A percentile compares a stretch with the other conserved stretches of the same genome.
These are phyloP conservation scores for Amazonetta brasiliensis DNA, from an alignment of 2,797 vertebrate genomes.

Conservation along the genomic window DNA sequence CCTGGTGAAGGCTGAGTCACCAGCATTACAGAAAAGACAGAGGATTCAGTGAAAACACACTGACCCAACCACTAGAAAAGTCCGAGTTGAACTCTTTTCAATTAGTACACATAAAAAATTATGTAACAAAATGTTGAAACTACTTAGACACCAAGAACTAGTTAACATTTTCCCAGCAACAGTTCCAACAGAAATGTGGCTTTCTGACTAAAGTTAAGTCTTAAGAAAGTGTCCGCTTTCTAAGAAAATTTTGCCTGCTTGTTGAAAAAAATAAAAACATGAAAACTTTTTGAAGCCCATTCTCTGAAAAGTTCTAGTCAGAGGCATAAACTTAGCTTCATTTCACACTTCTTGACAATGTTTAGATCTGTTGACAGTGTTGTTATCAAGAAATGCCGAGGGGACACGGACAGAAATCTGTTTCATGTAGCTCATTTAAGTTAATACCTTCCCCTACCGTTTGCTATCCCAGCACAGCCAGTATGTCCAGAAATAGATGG, in stretches of 20 bases:
- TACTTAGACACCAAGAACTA: background rate
- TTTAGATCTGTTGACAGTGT: constrained; percentile 73
- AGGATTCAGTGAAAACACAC: background rate
- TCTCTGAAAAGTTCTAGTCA: constrained; percentile 64
- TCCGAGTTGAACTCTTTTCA: background rate
- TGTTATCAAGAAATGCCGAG: constrained; percentile 69
- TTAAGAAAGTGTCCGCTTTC: constrained; percentile 4
- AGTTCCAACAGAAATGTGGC: background rate
- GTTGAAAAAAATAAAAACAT: constrained; percentile 29
- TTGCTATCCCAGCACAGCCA: constrained; percentile 55
- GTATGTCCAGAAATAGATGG: constrained; percentile 61
- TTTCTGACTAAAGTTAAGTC: background rate
- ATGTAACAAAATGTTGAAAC: constrained; percentile 8
- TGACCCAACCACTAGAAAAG: background rate
- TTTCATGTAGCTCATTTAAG: constrained; percentile 70
- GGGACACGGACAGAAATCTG: constrained; percentile 71
- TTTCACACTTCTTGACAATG: constrained; percentile 71
- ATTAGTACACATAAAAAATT: background rate
- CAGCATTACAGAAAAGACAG: background rate
- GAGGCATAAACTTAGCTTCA: constrained; percentile 69
- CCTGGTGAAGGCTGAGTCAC: background rate
- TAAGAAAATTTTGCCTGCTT: constrained; percentile 6
- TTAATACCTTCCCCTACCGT: constrained; percentile 54
- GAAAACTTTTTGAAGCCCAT: constrained; percentile 60
- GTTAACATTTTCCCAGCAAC: constrained; percentile 11